Evolutionary conservation across 1,140 invertebrate genomes (phyloP).

Genomic region (Papilio dardanus): DNA sequence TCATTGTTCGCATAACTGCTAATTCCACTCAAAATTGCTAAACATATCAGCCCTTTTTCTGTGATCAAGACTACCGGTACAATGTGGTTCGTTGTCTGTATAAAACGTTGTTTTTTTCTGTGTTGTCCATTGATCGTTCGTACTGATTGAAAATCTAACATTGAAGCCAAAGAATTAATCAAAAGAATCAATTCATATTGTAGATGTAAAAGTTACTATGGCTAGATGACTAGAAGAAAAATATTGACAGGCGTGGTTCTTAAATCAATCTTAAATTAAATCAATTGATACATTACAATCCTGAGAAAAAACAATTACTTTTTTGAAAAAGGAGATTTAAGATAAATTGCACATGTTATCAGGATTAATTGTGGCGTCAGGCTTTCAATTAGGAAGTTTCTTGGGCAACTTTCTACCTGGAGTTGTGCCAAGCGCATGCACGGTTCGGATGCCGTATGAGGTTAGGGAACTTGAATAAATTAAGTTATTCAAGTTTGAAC

Average conservation of each 20-base stretch:
- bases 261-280: too few species aligned
- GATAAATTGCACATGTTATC: background rate
- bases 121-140: background rate
- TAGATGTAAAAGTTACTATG: too few species aligned
- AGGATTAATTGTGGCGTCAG: constrained; percentile 28
- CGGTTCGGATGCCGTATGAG: constrained; percentile 39
- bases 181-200: too few species aligned
- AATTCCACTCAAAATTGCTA: too few species aligned
- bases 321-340: background rate
- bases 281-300: background rate
- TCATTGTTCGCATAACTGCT: too few species aligned
- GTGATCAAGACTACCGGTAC: too few species aligned
- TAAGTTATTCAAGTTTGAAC: constrained; percentile 42
- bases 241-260: background rate
- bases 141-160: background rate
- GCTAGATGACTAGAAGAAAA: too few species aligned
- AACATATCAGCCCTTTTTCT: too few species aligned
- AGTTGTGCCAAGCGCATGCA: constrained; percentile 37
- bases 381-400: constrained; percentile 43
- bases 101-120: too few species aligned
- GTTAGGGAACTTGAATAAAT: constrained; percentile 41
- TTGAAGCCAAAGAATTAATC: background rate
- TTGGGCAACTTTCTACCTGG: constrained; percentile 37
- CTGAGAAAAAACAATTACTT: background rate
- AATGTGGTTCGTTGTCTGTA: too few species aligned